A percentile compares a stretch with the other conserved stretches of the same genome.
Conservation (phyloP, 53 echinoderm and acorn worm genomes). For the Echinometra lucunter region DNA sequence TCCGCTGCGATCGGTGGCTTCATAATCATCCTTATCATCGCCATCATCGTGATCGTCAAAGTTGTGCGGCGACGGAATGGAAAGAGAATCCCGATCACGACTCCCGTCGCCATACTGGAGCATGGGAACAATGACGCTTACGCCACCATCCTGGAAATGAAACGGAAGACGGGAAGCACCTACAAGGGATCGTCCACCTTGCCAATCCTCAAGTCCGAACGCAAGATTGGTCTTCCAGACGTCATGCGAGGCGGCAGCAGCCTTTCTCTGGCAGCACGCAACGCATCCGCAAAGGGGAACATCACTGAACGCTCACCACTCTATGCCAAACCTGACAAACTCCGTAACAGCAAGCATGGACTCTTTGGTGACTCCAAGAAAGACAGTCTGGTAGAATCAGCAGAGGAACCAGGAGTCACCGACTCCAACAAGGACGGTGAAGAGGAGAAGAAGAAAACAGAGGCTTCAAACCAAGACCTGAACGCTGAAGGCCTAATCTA, state of each 20-base stretch:
- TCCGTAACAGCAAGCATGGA: conserved; percentile 33
- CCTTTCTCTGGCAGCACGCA: conserved; percentile 54
- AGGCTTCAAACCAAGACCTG: conserved; percentile 29
- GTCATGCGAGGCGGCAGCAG: conserved; percentile 46
- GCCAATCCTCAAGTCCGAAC: conserved; percentile 52
- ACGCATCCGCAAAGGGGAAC: neutral
- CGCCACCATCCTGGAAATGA: conserved; percentile 61
- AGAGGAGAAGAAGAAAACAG: neutral
- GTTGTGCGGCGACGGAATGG: neutral
- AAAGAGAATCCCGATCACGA: conserved; percentile 53
- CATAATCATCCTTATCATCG: conserved; percentile 14
- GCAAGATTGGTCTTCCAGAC: conserved; percentile 39
- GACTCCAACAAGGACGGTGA: neutral
- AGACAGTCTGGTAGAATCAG: neutral
- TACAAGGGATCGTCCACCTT: conserved; percentile 43
- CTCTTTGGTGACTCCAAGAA: conserved; percentile 35
- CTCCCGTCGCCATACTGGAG: neutral
- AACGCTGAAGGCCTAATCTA: conserved; percentile 62
- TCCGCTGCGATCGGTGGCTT: conserved; percentile 34
- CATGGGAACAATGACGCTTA: conserved; percentile 52
- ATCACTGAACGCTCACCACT: conserved; percentile 47
- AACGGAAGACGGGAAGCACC: conserved; percentile 55
- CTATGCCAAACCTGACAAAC: conserved; percentile 58
- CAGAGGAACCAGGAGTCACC: neutral
- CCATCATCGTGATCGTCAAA: conserved; percentile 42